Conservation (phyloP, 1,140 invertebrate genomes). For the Drosophila hydei region DNA sequence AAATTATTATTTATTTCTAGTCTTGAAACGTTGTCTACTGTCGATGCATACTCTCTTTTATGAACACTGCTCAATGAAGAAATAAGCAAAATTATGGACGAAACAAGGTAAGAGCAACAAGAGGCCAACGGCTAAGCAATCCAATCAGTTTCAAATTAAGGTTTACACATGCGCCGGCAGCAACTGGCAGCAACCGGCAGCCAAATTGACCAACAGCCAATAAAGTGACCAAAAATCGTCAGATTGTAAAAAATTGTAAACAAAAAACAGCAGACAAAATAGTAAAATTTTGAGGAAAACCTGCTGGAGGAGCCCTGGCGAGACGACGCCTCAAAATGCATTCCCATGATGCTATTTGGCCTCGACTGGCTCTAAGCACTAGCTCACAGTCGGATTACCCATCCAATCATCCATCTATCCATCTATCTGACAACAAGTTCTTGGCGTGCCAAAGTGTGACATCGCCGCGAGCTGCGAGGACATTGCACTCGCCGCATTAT, state of each 20-base stretch:
- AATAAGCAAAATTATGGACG: conserved; percentile 28
- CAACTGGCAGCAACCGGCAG: conserved; percentile 46
- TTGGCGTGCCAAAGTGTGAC: conserved; percentile 66
- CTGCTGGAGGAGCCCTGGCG: conserved; percentile 62
- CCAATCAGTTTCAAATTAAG: conserved; percentile 81
- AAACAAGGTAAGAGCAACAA: conserved; percentile 43
- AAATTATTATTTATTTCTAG: no score
- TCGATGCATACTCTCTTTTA: no score
- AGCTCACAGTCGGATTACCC: not conserved
- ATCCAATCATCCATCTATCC: conserved; percentile 4
- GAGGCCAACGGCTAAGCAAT: conserved; percentile 64
- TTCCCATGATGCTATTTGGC: conserved; percentile 52
- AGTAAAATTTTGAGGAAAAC: conserved; percentile 46
- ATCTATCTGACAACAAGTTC: conserved; percentile 52
- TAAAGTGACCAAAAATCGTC: conserved; percentile 44
- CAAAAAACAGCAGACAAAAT: not conserved
- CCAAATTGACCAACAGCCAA: conserved; percentile 71
- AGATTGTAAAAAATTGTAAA: conserved; percentile 18
- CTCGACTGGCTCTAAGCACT: conserved; percentile 26
- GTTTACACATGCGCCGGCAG: conserved; percentile 69
- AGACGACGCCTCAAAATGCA: conserved; percentile 65
- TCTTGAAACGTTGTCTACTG: no score
- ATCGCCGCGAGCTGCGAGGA: conserved; percentile 66
- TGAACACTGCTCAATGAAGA: conserved; percentile 64
- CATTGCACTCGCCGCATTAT: conserved; percentile 57